Evolutionary conservation across 2,888 invertebrate genomes (phyloP).

Genomic region (Criorhina ranunculi): DNA sequence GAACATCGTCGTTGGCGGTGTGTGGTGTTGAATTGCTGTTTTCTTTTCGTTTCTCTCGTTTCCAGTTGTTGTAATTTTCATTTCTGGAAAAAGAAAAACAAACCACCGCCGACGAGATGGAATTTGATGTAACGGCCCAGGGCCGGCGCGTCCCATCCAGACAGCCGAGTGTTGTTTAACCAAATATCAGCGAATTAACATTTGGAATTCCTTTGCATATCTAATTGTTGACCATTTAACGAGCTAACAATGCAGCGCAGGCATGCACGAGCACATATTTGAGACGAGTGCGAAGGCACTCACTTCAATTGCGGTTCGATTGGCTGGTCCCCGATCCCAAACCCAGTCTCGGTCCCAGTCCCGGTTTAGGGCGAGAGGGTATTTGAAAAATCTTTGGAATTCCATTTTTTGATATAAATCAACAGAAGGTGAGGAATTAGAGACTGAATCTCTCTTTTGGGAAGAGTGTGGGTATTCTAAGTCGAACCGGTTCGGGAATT

Average conservation of each 20-base stretch:
- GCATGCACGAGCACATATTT: constrained; percentile 40
- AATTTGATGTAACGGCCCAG: constrained; percentile 70
- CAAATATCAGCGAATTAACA: constrained; percentile 76
- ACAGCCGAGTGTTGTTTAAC: constrained; percentile 62
- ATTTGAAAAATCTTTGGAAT: constrained; percentile 69
- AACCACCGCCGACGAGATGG: constrained; percentile 54
- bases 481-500: constrained; percentile 43
- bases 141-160: constrained; percentile 35
- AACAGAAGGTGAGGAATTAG: constrained; percentile 53
- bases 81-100: constrained; percentile 51
- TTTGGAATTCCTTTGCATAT: constrained; percentile 74
- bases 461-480: neutral
- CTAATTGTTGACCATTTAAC: constrained; percentile 75
- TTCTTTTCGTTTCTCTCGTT: constrained; percentile 50
- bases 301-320: constrained; percentile 25
- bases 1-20: constrained; percentile 51
- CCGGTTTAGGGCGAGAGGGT: constrained; percentile 66
- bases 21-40: constrained; percentile 45
- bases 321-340: too few species aligned
- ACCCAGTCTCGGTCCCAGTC: too few species aligned
- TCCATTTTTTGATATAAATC: constrained; percentile 47
- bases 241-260: constrained; percentile 67
- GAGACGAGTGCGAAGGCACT: constrained; percentile 10
- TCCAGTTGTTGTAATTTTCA: constrained; percentile 64
- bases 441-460: constrained; percentile 27